Conservation (phyloP, 2,888 invertebrate genomes). For the Ectemnius lituratus region DNA sequence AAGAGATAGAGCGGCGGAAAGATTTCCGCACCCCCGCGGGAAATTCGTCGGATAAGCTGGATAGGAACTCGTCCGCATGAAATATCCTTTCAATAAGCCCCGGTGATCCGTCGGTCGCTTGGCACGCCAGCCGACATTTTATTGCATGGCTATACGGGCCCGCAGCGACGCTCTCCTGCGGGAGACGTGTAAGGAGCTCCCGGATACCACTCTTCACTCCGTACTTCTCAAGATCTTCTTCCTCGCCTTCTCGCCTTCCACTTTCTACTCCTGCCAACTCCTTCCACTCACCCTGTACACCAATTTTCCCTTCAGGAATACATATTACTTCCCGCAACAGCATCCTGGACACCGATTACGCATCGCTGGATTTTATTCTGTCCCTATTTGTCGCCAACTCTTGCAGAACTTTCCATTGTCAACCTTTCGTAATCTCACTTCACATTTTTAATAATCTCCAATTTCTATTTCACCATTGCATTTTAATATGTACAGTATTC, state of each 20-base stretch:
- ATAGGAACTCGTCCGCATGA: slow-evolving; percentile 72
- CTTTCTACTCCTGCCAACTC: slow-evolving; percentile 7
- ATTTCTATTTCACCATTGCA: too few relatives aligned
- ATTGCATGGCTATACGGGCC: slow-evolving; percentile 67
- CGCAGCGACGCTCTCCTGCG: slow-evolving; percentile 26
- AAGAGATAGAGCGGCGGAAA: slow-evolving; percentile 39
- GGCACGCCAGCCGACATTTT: slow-evolving; percentile 75
- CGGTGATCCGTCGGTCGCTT: slow-evolving; percentile 75
- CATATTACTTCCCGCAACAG: too few relatives aligned
- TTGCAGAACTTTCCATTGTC: too few relatives aligned
- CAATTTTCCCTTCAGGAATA: neutral
- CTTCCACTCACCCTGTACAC: neutral
- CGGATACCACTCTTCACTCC: slow-evolving; percentile 13
- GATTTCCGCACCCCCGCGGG: slow-evolving; percentile 67
- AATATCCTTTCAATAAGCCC: slow-evolving; percentile 77
- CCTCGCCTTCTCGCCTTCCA: slow-evolving; percentile 13
- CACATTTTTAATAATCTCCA: too few relatives aligned
- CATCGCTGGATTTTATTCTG: too few relatives aligned
- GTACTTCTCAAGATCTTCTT: neutral
- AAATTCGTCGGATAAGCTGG: slow-evolving; percentile 72
- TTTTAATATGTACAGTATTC: too few relatives aligned
- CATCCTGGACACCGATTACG: too few relatives aligned
- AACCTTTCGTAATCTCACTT: too few relatives aligned
- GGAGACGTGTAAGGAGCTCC: slow-evolving; percentile 40
- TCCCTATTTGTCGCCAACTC: too few relatives aligned